Conservation (phyloP, 2,888 invertebrate species). For the Trypoxylon attenuatum region DNA sequence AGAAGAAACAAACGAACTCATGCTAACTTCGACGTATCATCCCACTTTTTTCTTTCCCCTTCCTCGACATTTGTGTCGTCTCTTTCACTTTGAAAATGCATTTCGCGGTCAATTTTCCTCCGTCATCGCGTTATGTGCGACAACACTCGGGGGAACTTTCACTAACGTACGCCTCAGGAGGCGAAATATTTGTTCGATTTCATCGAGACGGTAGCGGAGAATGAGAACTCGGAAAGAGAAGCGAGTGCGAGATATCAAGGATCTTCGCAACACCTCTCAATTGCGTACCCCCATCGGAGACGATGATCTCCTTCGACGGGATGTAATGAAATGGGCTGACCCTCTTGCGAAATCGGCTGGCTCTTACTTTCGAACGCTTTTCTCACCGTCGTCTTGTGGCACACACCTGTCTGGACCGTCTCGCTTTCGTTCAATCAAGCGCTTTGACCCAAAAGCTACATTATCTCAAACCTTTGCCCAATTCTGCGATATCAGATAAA, state of each 20-base stretch:
- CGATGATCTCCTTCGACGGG: conserved; percentile 9
- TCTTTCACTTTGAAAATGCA: too few species aligned
- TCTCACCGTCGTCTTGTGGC: neutral
- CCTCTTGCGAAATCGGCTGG: conserved; percentile 13
- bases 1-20: too few species aligned
- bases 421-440: conserved; percentile 6
- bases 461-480: conserved; percentile 10
- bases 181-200: too few species aligned
- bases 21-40: too few species aligned
- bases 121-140: neutral
- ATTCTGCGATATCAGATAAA: neutral
- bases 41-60: too few species aligned
- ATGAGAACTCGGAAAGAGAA: too few species aligned
- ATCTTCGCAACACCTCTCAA: neutral
- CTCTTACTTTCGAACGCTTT: conserved; percentile 14
- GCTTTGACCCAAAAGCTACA: conserved; percentile 22
- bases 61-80: too few species aligned
- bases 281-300: neutral
- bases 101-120: too few species aligned
- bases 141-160: neutral
- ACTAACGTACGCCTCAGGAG: too few species aligned
- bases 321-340: conserved; percentile 5
- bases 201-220: too few species aligned
- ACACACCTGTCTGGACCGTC: neutral
- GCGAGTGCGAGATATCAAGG: neutral